Base-by-base conservation (phyloP, 2,113 vertebrate genomes). In the Passer domesticus region DNA sequence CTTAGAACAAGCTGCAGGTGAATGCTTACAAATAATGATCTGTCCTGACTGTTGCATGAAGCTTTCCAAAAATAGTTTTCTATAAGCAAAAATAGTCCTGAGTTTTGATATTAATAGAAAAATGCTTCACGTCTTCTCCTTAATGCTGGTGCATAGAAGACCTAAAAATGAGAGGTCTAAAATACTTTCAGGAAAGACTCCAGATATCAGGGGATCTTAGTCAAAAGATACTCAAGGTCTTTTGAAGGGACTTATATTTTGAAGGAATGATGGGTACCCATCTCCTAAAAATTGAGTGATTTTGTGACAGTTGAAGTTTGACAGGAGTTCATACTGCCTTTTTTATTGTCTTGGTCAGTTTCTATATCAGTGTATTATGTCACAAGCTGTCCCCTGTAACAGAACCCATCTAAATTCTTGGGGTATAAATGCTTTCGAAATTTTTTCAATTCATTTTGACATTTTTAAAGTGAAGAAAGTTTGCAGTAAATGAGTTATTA, bases 41-140 rank as follows among this genome's bases (percentile, higher is more conserved):
- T 85, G 12, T 62, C 78, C 53, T 75, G 49, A 49, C 69, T 64
- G 9, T 76, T 94, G 58, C 33, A 59, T 67, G 46, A 75, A 76
- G 74, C 6, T 50, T 95, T 95, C 78, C 4, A 83, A 83, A 95
- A 95, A 73, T 66, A 91, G 25, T 43, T 89, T 37, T 67, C 50
- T 83, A 9, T 37, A 56, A 68, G 37, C 62, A 79, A 91, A 97
- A 94, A 77, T 89, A 87, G 58, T 77, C 30, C 67, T 50, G 58
- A 76, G 10, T 62, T 82, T 92, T 13, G 53, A 17, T 85, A 82
- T 89, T 69, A 92, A 91, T 85, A 53, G 81, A 64, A 53, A 25
- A 37, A 46, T 83, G 39, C 49, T 82, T 87, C 41, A 69, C 50
- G 37, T 94, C 70, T 87, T 79, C 83, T 95, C 16, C 44, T 49